phyloP scores from a whole-genome alignment of 2,888 invertebrate species.

The Neoaliturus tenellus region DNA sequence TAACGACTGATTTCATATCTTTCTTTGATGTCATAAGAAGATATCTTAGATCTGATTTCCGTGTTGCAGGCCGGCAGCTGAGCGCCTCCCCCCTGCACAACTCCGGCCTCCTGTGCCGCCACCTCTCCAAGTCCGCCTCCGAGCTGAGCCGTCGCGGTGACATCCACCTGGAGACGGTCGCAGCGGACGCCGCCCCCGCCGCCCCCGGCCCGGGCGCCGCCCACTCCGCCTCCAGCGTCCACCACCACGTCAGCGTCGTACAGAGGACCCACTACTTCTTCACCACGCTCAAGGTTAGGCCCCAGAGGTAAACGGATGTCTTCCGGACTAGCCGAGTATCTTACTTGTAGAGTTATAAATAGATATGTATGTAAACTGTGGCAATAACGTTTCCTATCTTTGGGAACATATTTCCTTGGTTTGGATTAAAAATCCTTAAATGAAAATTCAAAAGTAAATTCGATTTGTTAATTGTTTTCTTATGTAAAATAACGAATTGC shows the following conservation, averaged over 20 bases:
- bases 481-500: too few species aligned
- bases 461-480: too few species aligned
- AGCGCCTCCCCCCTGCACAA: slow-evolving; percentile 50
- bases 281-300: slow-evolving; percentile 82
- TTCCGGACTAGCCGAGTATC: slow-evolving; percentile 18
- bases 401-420: too few species aligned
- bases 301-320: slow-evolving; percentile 54
- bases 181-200: slow-evolving; percentile 71
- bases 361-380: too few species aligned
- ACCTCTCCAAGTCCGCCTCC: slow-evolving; percentile 88
- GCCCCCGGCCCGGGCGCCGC: slow-evolving; percentile 56
- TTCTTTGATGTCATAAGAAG: too few species aligned
- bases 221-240: slow-evolving; percentile 66
- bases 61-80: slow-evolving; percentile 50
- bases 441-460: too few species aligned
- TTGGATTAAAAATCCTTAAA: too few species aligned
- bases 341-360: slow-evolving; percentile 11
- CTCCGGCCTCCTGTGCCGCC: slow-evolving; percentile 73
- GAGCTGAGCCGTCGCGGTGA: slow-evolving; percentile 82
- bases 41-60: too few species aligned
- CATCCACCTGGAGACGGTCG: slow-evolving; percentile 74
- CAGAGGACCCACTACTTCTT: slow-evolving; percentile 91
- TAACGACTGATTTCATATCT: too few species aligned
- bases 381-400: too few species aligned
- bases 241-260: slow-evolving; percentile 80